A percentile compares a stretch with the other conserved stretches of the same genome.
Evolutionary conservation across 2,113 vertebrate species (phyloP).

Genomic region (Euleptes europaea): DNA sequence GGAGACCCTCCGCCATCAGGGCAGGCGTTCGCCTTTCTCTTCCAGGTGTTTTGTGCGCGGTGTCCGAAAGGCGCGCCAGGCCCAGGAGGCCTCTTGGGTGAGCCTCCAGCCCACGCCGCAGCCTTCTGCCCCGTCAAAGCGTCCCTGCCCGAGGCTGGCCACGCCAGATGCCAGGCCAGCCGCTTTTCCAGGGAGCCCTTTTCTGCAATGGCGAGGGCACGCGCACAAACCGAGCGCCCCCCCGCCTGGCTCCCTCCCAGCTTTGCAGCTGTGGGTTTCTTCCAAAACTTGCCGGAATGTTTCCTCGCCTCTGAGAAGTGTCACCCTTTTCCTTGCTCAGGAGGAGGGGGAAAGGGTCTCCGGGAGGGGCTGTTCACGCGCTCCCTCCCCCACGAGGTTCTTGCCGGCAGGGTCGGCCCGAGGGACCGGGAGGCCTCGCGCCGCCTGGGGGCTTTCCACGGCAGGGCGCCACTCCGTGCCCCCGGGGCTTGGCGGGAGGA

Average conservation of each 20-base stretch:
- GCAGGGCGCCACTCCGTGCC: too few relatives aligned
- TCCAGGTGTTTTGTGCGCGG: too few relatives aligned
- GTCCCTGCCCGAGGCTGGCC: background rate
- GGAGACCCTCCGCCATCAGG: too few relatives aligned
- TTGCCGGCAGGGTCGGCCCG: slow-evolving; percentile 1
- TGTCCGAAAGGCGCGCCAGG: too few relatives aligned
- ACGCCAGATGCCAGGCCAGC: background rate
- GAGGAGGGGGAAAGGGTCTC: background rate
- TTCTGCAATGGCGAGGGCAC: slow-evolving; percentile 58
- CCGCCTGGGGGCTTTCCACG: too few relatives aligned
- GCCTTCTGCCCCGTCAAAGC: background rate
- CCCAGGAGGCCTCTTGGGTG: too few relatives aligned
- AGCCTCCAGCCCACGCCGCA: too few relatives aligned
- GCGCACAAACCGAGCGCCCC: slow-evolving; percentile 19
- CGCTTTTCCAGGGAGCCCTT: slow-evolving; percentile 38
- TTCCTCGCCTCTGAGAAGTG: slow-evolving; percentile 53
- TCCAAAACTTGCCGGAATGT: slow-evolving; percentile 61
- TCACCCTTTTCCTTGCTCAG: slow-evolving; percentile 6
- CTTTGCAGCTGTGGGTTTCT: slow-evolving; percentile 54
- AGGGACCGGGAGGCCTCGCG: background rate
- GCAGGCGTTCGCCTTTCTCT: too few relatives aligned
- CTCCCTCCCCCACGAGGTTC: slow-evolving; percentile 28
- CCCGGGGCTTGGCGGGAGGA: too few relatives aligned
- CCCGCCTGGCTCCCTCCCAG: too few relatives aligned
- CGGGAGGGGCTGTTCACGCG: slow-evolving; percentile 3